These are phyloP conservation scores for Eolophus roseicapilla DNA, from an alignment of 2,113 vertebrate species.

Conservation along the genomic window DNA sequence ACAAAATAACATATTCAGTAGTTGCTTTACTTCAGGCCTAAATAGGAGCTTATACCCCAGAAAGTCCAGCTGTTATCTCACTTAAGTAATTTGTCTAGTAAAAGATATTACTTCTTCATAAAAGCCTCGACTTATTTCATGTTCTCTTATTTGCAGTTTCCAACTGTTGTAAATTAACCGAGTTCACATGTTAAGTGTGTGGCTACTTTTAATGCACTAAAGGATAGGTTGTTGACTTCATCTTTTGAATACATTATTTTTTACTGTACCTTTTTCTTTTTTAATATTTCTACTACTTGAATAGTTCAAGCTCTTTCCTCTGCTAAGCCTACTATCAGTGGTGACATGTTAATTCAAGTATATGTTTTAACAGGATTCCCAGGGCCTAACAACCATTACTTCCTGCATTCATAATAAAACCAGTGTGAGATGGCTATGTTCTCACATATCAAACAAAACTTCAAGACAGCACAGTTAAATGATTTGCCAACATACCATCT, in stretches of 20 bases:
- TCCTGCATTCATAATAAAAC: constrained; percentile 50
- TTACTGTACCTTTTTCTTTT: background rate
- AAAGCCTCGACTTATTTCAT: background rate
- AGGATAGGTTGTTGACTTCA: background rate
- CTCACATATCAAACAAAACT: constrained; percentile 54
- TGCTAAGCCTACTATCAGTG: background rate
- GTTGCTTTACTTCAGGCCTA: background rate
- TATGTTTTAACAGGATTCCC: constrained; percentile 33
- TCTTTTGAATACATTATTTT: background rate
- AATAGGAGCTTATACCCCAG: background rate
- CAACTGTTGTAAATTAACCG: background rate
- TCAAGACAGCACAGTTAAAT: constrained; percentile 29
- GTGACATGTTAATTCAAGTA: constrained; percentile 36
- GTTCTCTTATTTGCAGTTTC: background rate
- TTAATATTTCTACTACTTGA: background rate
- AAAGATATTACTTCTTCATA: background rate
- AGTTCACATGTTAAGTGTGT: background rate
- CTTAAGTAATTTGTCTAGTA: background rate
- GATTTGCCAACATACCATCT: constrained; percentile 3
- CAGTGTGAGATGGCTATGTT: constrained; percentile 35
- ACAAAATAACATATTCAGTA: background rate
- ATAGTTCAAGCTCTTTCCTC: background rate
- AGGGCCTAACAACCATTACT: constrained; percentile 46
- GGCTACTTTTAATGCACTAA: background rate
- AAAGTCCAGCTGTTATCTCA: constrained; percentile 30